phyloP scores from a whole-genome alignment of 2,797 vertebrate genomes.

The Capromys pilorides region DNA sequence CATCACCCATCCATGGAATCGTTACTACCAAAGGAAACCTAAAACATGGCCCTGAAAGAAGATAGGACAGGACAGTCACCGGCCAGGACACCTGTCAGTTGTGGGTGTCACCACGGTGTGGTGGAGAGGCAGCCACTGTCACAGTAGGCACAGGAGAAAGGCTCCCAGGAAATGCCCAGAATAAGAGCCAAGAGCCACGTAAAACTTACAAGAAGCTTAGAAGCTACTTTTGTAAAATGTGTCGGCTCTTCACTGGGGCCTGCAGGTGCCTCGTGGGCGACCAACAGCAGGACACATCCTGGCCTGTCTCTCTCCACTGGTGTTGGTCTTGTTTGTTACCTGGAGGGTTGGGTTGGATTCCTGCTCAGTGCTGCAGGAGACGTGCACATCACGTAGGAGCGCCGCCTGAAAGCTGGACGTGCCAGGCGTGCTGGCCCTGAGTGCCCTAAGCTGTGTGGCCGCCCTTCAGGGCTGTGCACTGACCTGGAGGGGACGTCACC shows the following conservation, averaged over 20 bases:
- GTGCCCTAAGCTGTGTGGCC: neutral
- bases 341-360: neutral
- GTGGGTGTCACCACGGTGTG: accelerated
- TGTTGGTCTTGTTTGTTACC: neutral
- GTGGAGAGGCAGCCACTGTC: accelerated
- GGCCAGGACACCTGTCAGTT: neutral
- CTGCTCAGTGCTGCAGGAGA: neutral
- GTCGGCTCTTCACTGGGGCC: neutral
- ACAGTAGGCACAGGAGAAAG: accelerated
- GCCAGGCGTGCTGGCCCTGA: neutral
- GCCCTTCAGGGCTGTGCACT: neutral
- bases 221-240: neutral
- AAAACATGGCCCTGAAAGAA: neutral
- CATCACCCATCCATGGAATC: accelerated
- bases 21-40: accelerated
- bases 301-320: neutral
- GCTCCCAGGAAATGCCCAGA: neutral
- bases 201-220: neutral
- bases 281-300: neutral
- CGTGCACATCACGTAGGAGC: neutral
- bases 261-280: neutral
- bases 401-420: neutral
- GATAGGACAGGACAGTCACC: neutral
- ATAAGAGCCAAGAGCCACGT: too few species aligned
- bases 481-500: neutral